These are phyloP conservation scores for Sarcophaga carnaria DNA, from an alignment of 2,888 invertebrate species.

Conservation along the genomic window DNA sequence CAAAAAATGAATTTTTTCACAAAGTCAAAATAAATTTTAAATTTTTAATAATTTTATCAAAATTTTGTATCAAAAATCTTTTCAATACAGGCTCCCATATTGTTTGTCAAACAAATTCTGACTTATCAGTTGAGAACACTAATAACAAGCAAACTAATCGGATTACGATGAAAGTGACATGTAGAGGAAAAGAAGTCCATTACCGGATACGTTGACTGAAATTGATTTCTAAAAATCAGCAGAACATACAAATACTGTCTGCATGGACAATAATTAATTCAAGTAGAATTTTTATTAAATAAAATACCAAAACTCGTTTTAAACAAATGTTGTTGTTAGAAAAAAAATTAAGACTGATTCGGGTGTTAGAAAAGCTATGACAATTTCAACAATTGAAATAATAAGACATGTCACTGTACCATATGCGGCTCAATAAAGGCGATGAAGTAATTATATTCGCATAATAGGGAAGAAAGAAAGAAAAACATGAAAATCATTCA, in stretches of 20 bases:
- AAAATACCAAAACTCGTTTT: conserved; percentile 40
- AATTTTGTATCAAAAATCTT: too few relatives aligned
- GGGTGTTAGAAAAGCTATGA: background rate
- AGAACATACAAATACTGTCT: too few relatives aligned
- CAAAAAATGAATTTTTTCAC: too few relatives aligned
- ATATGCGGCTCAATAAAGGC: background rate
- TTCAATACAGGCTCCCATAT: background rate
- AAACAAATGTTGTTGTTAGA: background rate
- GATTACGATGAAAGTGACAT: background rate
- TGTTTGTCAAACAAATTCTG: background rate
- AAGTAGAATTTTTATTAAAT: background rate
- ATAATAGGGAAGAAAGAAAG: background rate
- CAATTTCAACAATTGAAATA: background rate
- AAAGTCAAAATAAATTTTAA: too few relatives aligned
- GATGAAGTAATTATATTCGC: background rate
- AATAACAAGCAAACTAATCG: background rate
- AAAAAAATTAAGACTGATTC: conserved; percentile 2
- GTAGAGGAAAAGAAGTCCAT: background rate
- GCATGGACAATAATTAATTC: background rate
- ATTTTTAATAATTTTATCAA: too few relatives aligned
- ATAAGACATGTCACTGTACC: conserved; percentile 22
- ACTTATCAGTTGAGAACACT: too few relatives aligned
- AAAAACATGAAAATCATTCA: background rate
- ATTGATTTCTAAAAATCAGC: too few relatives aligned
- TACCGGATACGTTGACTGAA: background rate